Base-by-base conservation (phyloP, 2,113 vertebrate species). In the Cygnus atratus region DNA sequence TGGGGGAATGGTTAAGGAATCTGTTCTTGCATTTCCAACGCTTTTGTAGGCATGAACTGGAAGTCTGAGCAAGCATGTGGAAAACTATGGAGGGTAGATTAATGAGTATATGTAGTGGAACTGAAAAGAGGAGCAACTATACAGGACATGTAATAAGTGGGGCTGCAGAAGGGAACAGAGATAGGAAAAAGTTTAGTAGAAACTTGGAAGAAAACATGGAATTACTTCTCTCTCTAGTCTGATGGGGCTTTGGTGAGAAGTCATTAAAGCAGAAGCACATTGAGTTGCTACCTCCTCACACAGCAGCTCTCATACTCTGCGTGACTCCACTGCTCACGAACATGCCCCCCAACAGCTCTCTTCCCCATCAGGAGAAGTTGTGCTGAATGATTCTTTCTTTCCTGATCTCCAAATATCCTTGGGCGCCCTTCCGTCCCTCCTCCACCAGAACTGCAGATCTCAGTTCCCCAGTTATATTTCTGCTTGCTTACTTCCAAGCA, bases 111-210 rank as follows among this genome's bases (percentile, higher is more conserved):
- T 8, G 33, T 9, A 39, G 46, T 15, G 39, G 16, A 80, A 71
- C 22, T 61, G 29, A 71, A 41, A 75, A 66, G 5, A 15, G 62
- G 17, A 76, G 62, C 9, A 11, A 11, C 61, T 43, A 26, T 0
- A 1, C 0, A 4, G 33, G 50, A 55, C 39, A 25, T n/a, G 16
- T 9, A 35, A 9, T 18, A 48, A 43, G 29, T 1, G 9, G 39
- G 35, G 67, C 7, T 74, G 39, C 18, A 73, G 22, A 61, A 75
- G 24, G 22, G 44, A 79, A 79, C 0, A 2, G 9, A 29, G 35
- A 31, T 70, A 80, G 8, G 50, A 75, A 31, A 12, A 61, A 61
- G 21, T 15, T 43, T 50, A 62, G 31, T 20, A 80, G n/a, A 65
- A 75, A 52, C 62, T 11, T 43, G 46, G 35, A 66, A 31, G 63